Evolutionary conservation across 1,140 invertebrate species (phyloP).

Genomic region (Charaxes varanes): DNA sequence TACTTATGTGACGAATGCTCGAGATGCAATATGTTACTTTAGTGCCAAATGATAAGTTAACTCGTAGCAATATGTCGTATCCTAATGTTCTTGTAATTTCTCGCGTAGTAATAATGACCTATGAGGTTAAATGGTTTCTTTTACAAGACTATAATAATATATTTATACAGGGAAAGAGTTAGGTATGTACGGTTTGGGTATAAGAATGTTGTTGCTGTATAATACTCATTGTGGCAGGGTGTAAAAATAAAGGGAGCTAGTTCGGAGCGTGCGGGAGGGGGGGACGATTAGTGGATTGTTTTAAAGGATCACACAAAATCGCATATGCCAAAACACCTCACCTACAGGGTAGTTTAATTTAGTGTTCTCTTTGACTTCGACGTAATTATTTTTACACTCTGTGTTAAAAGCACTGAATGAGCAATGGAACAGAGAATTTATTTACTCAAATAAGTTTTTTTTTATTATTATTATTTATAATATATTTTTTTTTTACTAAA

Average conservation of each 20-base stretch:
- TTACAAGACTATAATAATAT: conserved; percentile 71
- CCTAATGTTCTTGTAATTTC: conserved; percentile 70
- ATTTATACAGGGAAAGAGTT: conserved; percentile 73
- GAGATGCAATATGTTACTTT: conserved; percentile 73
- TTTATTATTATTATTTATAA: conserved; percentile 59
- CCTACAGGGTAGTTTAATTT: conserved; percentile 25
- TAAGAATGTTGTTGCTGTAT: conserved; percentile 66
- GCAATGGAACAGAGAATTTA: conserved; percentile 74
- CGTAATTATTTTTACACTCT: conserved; percentile 63
- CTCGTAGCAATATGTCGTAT: conserved; percentile 70
- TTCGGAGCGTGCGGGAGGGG: neutral
- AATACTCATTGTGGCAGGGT: conserved; percentile 68
- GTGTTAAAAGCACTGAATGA: conserved; percentile 62
- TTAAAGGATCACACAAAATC: conserved; percentile 2
- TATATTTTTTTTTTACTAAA: conserved; percentile 54
- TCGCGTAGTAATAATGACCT: conserved; percentile 70
- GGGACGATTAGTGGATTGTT: neutral
- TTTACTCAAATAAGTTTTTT: conserved; percentile 71
- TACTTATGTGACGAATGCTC: conserved; percentile 64
- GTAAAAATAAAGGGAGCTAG: conserved; percentile 51
- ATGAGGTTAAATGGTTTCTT: conserved; percentile 69
- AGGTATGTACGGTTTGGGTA: conserved; percentile 67
- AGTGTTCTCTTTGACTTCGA: conserved; percentile 17
- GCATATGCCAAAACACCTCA: conserved; percentile 11
- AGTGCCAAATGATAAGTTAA: conserved; percentile 74